Evolutionary conservation across 1,140 invertebrate species (phyloP).

Genomic region (Tyrophagus putrescentiae): DNA sequence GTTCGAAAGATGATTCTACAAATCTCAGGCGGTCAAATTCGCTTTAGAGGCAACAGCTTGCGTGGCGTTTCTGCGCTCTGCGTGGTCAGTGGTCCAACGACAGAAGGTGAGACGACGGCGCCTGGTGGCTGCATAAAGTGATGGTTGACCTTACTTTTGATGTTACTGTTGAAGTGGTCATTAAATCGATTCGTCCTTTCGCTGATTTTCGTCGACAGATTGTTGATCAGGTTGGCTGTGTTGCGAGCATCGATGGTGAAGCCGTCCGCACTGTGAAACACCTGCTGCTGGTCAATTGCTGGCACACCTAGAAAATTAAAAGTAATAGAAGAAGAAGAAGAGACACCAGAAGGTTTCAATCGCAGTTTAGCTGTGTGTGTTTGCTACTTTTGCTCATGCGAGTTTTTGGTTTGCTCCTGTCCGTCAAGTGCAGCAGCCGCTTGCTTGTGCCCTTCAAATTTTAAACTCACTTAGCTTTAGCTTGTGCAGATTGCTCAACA

Average conservation of each 20-base stretch:
- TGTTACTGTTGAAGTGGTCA: background rate
- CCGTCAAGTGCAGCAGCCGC: no score
- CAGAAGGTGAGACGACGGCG: background rate
- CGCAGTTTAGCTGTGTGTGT: no score
- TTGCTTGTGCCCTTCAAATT: no score
- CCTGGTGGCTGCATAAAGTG: no score
- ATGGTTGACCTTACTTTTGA: no score
- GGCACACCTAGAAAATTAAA: background rate
- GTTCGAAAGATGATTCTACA: no score
- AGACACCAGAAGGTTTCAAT: no score
- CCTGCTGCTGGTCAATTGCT: background rate
- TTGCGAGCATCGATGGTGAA: background rate
- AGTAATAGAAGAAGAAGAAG: background rate
- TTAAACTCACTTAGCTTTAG: conserved; percentile 18
- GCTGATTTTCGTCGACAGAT: background rate
- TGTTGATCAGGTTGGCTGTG: background rate
- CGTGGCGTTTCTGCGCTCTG: conserved; percentile 2
- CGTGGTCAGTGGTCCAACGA: background rate
- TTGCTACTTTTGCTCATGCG: no score
- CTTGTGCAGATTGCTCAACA: conserved; percentile 39
- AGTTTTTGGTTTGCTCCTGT: no score
- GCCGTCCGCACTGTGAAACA: background rate
- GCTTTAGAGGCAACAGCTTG: background rate
- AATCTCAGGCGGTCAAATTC: no score
- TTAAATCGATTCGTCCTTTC: background rate